phyloP scores from a whole-genome alignment of 1,140 invertebrate genomes.

The Danaus melanippus region DNA sequence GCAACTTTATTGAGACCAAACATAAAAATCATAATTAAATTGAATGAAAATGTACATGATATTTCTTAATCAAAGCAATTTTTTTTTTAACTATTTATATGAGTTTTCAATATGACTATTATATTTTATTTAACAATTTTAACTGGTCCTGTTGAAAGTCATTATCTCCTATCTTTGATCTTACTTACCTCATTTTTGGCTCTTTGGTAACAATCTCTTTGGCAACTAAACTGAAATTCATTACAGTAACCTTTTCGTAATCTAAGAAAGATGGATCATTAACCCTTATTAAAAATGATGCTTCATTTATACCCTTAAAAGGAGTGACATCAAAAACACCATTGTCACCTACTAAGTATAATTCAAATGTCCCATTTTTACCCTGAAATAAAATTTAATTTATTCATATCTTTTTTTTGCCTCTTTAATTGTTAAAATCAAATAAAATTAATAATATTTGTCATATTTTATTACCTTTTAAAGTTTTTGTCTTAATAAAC shows the following conservation, averaged over 20 bases:
- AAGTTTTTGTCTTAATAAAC: too few relatives aligned
- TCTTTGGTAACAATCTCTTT: constrained; percentile 83
- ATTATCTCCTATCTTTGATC: background rate
- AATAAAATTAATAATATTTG: too few relatives aligned
- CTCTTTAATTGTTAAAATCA: too few relatives aligned
- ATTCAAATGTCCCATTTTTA: constrained; percentile 91
- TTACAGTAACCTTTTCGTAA: constrained; percentile 85
- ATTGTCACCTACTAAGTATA: constrained; percentile 85
- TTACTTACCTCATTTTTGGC: constrained; percentile 76
- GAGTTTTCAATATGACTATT: too few relatives aligned
- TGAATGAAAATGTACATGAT: too few relatives aligned
- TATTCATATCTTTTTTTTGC: too few relatives aligned
- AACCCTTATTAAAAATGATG: constrained; percentile 91
- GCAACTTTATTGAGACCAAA: background rate
- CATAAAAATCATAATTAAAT: too few relatives aligned
- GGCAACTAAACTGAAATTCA: constrained; percentile 90
- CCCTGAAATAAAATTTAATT: constrained; percentile 74
- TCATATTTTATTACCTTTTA: too few relatives aligned
- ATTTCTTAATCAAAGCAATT: constrained; percentile 1
- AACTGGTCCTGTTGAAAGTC: too few relatives aligned
- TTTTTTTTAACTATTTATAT: background rate
- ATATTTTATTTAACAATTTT: too few relatives aligned
- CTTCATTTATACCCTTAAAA: constrained; percentile 90
- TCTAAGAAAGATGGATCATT: constrained; percentile 88
- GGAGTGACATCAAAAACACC: constrained; percentile 93